These are phyloP conservation scores for Isaurus tuberculatus DNA, from an alignment of 92 coral and sea anemone species.

Conservation along the genomic window DNA sequence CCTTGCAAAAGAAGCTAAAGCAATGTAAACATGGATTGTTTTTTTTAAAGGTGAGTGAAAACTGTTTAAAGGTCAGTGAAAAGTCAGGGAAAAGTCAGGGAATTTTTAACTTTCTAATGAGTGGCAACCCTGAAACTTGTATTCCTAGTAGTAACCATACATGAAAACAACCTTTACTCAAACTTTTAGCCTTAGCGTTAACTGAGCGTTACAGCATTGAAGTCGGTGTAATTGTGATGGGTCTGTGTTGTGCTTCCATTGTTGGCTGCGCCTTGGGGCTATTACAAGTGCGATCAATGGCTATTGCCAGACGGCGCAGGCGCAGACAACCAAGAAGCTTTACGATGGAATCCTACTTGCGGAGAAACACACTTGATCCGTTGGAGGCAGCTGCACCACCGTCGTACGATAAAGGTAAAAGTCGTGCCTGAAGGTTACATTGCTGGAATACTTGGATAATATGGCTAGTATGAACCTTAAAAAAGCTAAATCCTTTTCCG, in stretches of 20 bases:
- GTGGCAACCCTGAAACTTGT: no score
- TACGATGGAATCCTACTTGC: constrained; percentile 26
- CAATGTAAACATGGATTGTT: no score
- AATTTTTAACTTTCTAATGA: no score
- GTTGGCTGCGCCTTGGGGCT: constrained; percentile 79
- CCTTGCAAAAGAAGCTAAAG: no score
- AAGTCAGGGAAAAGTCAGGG: no score
- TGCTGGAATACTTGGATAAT: no score
- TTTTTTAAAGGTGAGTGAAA: no score
- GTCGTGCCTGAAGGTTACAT: neutral
- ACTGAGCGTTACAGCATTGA: constrained; percentile 57
- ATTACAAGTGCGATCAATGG: constrained; percentile 74
- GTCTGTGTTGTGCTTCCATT: constrained; percentile 71
- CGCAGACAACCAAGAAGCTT: constrained; percentile 60
- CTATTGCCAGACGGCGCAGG: constrained; percentile 73
- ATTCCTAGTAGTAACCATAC: no score
- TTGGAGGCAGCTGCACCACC: constrained; percentile 78
- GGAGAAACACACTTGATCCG: constrained; percentile 54
- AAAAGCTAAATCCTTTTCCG: neutral
- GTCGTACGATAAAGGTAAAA: constrained; percentile 81
- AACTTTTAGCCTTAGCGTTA: no score
- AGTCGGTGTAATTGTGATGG: constrained; percentile 84
- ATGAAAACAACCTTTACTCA: no score
- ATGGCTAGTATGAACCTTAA: no score
- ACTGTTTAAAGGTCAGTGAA: no score